These are phyloP conservation scores for Todus mexicanus DNA, from an alignment of 2,797 vertebrate genomes.

Conservation along the genomic window DNA sequence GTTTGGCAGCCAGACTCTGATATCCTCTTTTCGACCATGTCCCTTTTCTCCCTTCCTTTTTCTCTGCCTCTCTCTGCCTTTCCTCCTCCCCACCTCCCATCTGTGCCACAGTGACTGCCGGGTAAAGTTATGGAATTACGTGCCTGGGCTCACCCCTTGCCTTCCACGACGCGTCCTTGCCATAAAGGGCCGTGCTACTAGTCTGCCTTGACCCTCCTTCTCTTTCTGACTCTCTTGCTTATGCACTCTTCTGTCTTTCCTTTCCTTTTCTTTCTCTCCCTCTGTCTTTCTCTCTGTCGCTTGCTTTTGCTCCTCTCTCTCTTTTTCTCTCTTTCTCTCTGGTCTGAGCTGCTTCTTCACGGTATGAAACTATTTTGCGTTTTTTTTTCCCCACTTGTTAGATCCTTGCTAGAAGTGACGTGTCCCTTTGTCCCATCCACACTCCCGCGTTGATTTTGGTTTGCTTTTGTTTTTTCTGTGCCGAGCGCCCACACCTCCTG, in stretches of 20 bases:
- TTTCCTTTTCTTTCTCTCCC: conserved; percentile 40
- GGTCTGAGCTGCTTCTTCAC: conserved; percentile 78
- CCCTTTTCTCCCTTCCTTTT: conserved; percentile 59
- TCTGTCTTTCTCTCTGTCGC: conserved; percentile 34
- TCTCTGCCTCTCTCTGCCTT: conserved; percentile 45
- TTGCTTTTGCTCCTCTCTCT: conserved; percentile 22
- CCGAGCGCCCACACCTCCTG: background rate
- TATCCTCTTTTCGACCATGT: conserved; percentile 59
- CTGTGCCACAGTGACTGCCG: conserved; percentile 90
- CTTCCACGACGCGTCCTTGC: conserved; percentile 97
- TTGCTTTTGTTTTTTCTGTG: background rate
- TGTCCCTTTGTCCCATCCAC: background rate
- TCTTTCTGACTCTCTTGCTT: conserved; percentile 55
- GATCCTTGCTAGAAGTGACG: conserved; percentile 2
- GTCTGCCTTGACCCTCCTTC: conserved; percentile 87
- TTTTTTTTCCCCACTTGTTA: conserved; percentile 54
- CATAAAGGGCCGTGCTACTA: conserved; percentile 98
- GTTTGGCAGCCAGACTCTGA: conserved; percentile 60
- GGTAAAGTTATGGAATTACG: conserved; percentile 98
- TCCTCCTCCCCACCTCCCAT: conserved; percentile 42
- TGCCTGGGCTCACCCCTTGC: conserved; percentile 97
- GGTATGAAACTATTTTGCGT: conserved; percentile 76
- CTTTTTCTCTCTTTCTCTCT: conserved; percentile 47
- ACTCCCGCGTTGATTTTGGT: background rate
- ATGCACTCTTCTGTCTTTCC: conserved; percentile 29